phyloP scores from a whole-genome alignment of 2,888 invertebrate species.

The Watsonalla binaria region DNA sequence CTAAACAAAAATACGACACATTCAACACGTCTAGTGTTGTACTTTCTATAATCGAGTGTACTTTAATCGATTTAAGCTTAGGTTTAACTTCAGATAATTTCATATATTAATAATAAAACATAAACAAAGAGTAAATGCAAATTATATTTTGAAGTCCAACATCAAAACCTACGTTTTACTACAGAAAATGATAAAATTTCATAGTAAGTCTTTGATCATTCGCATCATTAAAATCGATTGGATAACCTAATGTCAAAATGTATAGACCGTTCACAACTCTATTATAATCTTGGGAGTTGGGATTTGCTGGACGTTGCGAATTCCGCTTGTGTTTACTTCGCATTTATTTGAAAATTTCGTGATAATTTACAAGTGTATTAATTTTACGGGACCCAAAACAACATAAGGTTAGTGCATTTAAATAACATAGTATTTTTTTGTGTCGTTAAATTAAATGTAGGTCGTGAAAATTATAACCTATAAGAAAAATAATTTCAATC shows the following conservation, averaged over 20 bases:
- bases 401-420: slow-evolving; percentile 42
- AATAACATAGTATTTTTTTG: slow-evolving; percentile 4
- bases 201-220: too few species aligned
- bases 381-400: slow-evolving; percentile 34
- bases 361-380: slow-evolving; percentile 69
- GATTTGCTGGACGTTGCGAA: slow-evolving; percentile 44
- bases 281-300: slow-evolving; percentile 23
- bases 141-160: too few species aligned
- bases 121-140: too few species aligned
- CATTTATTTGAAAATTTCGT: slow-evolving; percentile 61
- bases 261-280: slow-evolving; percentile 25
- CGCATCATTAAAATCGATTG: slow-evolving; percentile 7
- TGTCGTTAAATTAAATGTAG: slow-evolving; percentile 2
- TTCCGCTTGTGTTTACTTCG: slow-evolving; percentile 63
- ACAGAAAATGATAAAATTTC: too few species aligned
- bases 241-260: slow-evolving; percentile 16
- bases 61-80: not conserved
- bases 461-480: slow-evolving; percentile 29
- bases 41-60: not conserved
- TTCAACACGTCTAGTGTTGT: slow-evolving; percentile 59
- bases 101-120: too few species aligned
- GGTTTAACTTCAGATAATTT: too few species aligned
- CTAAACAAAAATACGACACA: slow-evolving; percentile 51
- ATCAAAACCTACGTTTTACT: too few species aligned
- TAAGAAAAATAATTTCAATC: slow-evolving; percentile 21